phyloP scores from a whole-genome alignment of 1,140 invertebrate genomes.

The Lordiphosa collinella region DNA sequence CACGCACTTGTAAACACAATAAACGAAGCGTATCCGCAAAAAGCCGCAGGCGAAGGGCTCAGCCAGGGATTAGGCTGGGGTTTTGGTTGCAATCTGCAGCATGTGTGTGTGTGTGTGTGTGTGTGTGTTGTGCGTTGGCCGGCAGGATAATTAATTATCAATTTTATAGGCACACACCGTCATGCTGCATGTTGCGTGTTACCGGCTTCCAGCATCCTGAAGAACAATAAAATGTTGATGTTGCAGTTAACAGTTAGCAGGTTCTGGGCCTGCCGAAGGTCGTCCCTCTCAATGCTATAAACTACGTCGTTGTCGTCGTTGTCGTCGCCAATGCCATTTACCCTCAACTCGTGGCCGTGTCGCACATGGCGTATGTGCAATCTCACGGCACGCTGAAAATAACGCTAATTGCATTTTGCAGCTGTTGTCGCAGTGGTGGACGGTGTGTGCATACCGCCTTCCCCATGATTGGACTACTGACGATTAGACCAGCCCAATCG shows the following conservation, averaged over 20 bases:
- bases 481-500: conserved; percentile 24
- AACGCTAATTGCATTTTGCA: conserved; percentile 69
- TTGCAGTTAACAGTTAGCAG: conserved; percentile 13
- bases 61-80: neutral
- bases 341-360: conserved; percentile 53
- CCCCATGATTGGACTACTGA: conserved; percentile 1
- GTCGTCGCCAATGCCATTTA: conserved; percentile 28
- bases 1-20: conserved; percentile 74
- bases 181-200: conserved; percentile 13
- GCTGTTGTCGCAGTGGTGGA: conserved; percentile 36
- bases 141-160: conserved; percentile 73
- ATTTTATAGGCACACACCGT: conserved; percentile 48
- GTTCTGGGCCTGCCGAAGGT: conserved; percentile 27
- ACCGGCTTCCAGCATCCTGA: neutral
- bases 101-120: neutral
- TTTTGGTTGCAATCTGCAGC: neutral
- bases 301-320: conserved; percentile 53
- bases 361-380: conserved; percentile 61
- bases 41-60: conserved; percentile 42
- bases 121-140: conserved; percentile 4
- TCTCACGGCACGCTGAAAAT: conserved; percentile 62
- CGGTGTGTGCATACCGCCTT: no score
- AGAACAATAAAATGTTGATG: conserved; percentile 4
- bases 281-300: conserved; percentile 66
- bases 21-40: conserved; percentile 66